Base-by-base conservation (phyloP, 2,888 invertebrate species). In the Druceiella hillmani region DNA sequence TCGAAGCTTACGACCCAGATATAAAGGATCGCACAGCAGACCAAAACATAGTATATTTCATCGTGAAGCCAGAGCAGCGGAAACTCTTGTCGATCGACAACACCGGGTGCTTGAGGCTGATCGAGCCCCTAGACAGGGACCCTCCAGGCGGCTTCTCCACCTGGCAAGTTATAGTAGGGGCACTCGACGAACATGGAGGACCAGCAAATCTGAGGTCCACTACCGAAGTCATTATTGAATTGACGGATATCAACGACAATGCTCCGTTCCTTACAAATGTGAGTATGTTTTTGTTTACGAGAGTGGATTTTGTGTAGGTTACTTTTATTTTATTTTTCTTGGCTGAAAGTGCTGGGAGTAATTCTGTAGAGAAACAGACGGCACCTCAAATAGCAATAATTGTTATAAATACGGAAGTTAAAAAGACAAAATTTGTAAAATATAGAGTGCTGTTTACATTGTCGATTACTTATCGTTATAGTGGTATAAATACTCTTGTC, bases 211-310 rank as follows among this genome's bases (percentile, higher is more conserved):
- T 79, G 35, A 71, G 79, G 40, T 75, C 76, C 0, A 77, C 78
- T 2, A 78, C 79, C 0, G 79, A 81, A 51, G 83, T 90, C 14
- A 83, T 74, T 28, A 70, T 84, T 43, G 73, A 75, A 44, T 58
- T 83, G 15, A 74, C 75, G 3, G 97, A 97, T 55, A 87, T 93
- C 53, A 98, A 98, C 59, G 97, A 98, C 59, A 95, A 97, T 59
- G 87, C 89, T 0, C 97, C 97, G 0, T 85, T 83, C 57, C 73
- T 91, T 42, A 84, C 83, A 26, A 87, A 86, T 55, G 78, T 78
- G 61, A 74, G 74, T 72, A 54, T 9, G 34, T 43, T 40, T 38
- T 13, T 15, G 20, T 30, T 22, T n/a, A n/a, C n/a, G n/a, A n/a
- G n/a, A n/a, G n/a, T n/a, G n/a, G n/a, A n/a, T n/a, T n/a, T n/a